These are phyloP conservation scores for Boulengeromyrus knoepffleri DNA, from an alignment of 2,113 vertebrate species.

Conservation along the genomic window DNA sequence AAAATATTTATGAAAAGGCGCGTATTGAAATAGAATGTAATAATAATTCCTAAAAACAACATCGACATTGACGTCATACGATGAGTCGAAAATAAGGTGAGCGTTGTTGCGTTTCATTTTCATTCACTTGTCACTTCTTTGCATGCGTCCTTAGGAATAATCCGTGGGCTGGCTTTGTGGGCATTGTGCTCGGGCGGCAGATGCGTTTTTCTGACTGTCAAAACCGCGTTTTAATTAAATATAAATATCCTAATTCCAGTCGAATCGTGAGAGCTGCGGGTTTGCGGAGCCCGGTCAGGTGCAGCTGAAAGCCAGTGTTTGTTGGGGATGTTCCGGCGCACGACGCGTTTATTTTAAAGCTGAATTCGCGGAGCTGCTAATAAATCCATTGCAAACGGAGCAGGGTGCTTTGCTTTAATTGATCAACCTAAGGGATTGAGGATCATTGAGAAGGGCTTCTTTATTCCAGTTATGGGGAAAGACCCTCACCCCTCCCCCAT, in stretches of 20 bases:
- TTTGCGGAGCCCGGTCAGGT: background rate
- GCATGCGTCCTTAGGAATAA: background rate
- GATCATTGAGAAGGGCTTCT: background rate
- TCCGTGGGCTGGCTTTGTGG: background rate
- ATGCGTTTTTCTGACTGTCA: background rate
- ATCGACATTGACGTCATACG: slow-evolving; percentile 17
- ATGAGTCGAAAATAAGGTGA: slow-evolving; percentile 20
- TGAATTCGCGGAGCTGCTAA: background rate
- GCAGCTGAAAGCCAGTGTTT: background rate
- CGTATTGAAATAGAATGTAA: background rate
- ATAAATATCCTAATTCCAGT: background rate
- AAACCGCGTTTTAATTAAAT: background rate
- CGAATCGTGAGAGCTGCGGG: background rate
- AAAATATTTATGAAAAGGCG: background rate
- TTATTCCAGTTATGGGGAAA: slow-evolving; percentile 18
- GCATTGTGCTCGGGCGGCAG: background rate
- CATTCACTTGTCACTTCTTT: slow-evolving; percentile 11
- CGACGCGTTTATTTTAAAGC: background rate
- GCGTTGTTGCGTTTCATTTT: slow-evolving; percentile 16
- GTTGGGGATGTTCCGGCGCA: too few species aligned
- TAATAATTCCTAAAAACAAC: background rate
- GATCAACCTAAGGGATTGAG: background rate
- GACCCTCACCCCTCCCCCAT: background rate
- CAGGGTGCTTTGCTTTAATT: background rate
- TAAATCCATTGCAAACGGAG: background rate